phyloP scores from a whole-genome alignment of 2,113 vertebrate genomes.

The Spea multiplicata region DNA sequence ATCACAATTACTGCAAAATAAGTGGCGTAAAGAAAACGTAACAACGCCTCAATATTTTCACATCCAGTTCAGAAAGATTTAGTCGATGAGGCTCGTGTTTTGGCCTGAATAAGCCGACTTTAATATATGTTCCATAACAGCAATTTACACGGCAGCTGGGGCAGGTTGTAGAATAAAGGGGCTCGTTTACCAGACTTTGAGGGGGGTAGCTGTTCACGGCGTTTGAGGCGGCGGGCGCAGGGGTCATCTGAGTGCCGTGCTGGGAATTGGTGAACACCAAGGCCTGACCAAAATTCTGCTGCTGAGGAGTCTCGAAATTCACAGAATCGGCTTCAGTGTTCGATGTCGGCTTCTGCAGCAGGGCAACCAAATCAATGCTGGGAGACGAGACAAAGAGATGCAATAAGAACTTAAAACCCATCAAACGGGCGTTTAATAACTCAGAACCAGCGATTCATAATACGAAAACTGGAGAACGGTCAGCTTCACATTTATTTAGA shows the following conservation, averaged over 20 bases:
- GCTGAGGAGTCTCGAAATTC: conserved; percentile 70
- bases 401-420: background rate
- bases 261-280: conserved; percentile 97
- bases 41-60: too few species aligned
- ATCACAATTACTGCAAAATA: too few species aligned
- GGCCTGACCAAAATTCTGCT: conserved; percentile 84
- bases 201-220: conserved; percentile 78
- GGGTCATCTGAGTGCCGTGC: conserved; percentile 66
- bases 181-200: conserved; percentile 70
- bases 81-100: too few species aligned
- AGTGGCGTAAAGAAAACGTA: too few species aligned
- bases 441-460: too few species aligned
- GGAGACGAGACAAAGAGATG: conserved; percentile 44
- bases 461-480: too few species aligned
- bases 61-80: too few species aligned
- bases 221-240: conserved; percentile 75
- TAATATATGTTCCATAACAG: too few species aligned
- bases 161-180: background rate
- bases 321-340: conserved; percentile 66
- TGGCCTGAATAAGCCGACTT: too few species aligned
- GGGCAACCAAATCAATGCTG: conserved; percentile 78
- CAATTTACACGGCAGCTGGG: too few species aligned
- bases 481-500: too few species aligned
- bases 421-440: background rate
- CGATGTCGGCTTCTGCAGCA: conserved; percentile 80